Percentiles rank a stretch among this genome's conserved stretches.
Evolutionary conservation across 2,888 invertebrate genomes (phyloP).

Genomic region (Spodoptera exigua): DNA sequence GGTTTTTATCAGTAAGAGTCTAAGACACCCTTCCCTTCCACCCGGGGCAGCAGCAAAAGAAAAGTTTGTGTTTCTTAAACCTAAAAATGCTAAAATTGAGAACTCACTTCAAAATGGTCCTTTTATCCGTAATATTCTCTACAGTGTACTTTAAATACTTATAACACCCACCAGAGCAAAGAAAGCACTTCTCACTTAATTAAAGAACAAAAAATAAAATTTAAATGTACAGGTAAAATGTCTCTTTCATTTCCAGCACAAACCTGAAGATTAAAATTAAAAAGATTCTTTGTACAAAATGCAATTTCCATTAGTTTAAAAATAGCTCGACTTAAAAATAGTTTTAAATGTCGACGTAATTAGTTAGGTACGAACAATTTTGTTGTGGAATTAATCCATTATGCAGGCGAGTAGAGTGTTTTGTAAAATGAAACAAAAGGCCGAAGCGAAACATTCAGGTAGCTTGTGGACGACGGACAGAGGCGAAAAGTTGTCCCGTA

Average conservation of each 20-base stretch:
- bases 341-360: conserved; percentile 30
- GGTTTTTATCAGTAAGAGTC: too few species aligned
- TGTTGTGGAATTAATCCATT: conserved; percentile 54
- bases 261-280: conserved; percentile 9
- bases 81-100: too few species aligned
- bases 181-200: neutral
- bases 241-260: conserved; percentile 12
- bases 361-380: conserved; percentile 36
- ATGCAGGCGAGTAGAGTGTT: conserved; percentile 38
- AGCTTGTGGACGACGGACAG: conserved; percentile 35
- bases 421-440: conserved; percentile 48
- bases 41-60: too few species aligned
- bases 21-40: too few species aligned
- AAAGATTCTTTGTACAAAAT: conserved; percentile 18
- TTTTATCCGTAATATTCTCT: too few species aligned
- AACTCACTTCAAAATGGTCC: too few species aligned
- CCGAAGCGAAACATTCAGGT: conserved; percentile 20
- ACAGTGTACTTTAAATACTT: neutral
- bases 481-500: conserved; percentile 28
- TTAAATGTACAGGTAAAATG: conserved; percentile 4
- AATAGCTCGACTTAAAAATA: conserved; percentile 34
- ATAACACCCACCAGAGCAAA: too few species aligned
- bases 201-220: neutral
- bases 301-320: conserved; percentile 20
- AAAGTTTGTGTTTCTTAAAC: too few species aligned